A percentile compares a stretch with the other conserved stretches of the same genome.
Conservation (phyloP, 2,888 invertebrate genomes). For the Apamea monoglypha region DNA sequence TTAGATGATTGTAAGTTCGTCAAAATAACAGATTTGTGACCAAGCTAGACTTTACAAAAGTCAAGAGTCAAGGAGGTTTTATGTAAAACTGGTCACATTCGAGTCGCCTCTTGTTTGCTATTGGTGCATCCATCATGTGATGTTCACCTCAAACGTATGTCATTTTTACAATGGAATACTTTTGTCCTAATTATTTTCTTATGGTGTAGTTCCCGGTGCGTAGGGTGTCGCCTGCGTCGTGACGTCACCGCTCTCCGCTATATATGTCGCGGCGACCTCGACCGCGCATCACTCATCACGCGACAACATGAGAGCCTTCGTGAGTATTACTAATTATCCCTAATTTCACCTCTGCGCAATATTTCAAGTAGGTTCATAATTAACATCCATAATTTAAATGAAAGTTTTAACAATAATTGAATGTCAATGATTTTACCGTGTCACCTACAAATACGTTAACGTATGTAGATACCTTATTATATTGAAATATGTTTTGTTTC, state of each 20-base stretch:
- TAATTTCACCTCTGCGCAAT: constrained; percentile 9
- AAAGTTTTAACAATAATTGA: background rate
- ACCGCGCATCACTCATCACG: constrained; percentile 54
- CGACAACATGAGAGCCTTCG: constrained; percentile 75
- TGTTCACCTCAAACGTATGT: background rate
- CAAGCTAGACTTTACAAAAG: constrained; percentile 42
- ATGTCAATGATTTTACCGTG: background rate
- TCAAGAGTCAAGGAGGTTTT: constrained; percentile 54
- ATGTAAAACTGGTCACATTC: constrained; percentile 33
- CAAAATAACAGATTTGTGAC: constrained; percentile 19
- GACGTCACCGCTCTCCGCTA: constrained; percentile 62
- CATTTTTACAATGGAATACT: background rate
- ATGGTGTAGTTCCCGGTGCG: constrained; percentile 13
- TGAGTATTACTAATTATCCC: constrained; percentile 67
- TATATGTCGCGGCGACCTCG: constrained; percentile 69
- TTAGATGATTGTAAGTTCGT: constrained; percentile 12
- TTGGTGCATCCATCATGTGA: background rate
- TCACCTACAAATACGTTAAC: too few species aligned
- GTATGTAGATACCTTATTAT: background rate
- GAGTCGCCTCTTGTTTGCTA: background rate
- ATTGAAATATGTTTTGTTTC: background rate
- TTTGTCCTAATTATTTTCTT: constrained; percentile 13
- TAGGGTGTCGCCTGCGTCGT: constrained; percentile 17
- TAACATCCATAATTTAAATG: constrained; percentile 1
- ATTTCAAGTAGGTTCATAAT: background rate